Base-by-base conservation (phyloP, 30 jellyfish, hydroid and myxozoan genomes). In the Cassiopea andromeda region DNA sequence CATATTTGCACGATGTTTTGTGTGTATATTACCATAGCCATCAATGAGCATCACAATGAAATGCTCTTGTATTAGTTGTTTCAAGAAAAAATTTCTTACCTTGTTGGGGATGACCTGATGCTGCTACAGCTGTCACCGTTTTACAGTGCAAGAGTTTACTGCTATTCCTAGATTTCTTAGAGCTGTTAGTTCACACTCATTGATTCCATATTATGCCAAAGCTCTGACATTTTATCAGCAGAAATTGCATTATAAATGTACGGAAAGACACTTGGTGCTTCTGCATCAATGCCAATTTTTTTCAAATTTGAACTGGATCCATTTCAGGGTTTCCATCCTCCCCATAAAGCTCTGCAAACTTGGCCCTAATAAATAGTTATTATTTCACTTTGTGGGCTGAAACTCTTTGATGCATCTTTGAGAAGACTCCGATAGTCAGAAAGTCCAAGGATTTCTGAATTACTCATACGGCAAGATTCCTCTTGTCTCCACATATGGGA, bases 111-210 rank as follows among this genome's bases (percentile, higher is more conserved):
- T 82, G 91, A 44, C 58, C 46, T 10, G 83, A 44, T 44, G 83
- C 66, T 6, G 67, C 66, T 75, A 58, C 8, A 46, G 69, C 83
- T 75, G 69, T 75, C 12, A 69, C 83, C 69, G 8, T 77, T 75
- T 75, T 75, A 59, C 82, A 12, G 89, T 77, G 46, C 84, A 78
- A n/a, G 88, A 85, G 46, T 84, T 85, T 14, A 80, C 85, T 16
- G 92, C 92, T 27, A 84, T 71, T 27, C 92, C 85, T 68, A 84
- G 70, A 60, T 84, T 70, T 19, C 87, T 50, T 18, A 84, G 77
- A 14, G 92, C 60, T 46, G 89, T 46, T 84, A 87, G 76, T 19
- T 84, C 94, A 49, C 9, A 69, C 46, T 77, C 94, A 66, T 77
- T 75, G 1, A 76, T 76, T 61, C 94, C 89, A 47, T 75, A 87